These are phyloP conservation scores for Romanogobio albipinnatus DNA, from an alignment of 2,113 vertebrate species.

Conservation along the genomic window DNA sequence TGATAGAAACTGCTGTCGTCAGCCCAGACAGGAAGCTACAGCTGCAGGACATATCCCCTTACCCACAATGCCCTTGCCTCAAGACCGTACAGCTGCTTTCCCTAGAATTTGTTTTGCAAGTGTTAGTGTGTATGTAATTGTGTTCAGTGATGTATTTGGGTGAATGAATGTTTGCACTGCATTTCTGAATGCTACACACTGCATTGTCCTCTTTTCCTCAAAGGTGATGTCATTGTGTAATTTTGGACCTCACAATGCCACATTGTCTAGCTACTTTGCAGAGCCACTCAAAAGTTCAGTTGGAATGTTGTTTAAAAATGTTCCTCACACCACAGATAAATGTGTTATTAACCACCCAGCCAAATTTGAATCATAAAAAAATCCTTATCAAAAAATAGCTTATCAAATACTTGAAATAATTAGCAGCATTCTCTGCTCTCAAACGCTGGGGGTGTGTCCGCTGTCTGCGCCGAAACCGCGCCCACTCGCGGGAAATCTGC, in stretches of 20 bases:
- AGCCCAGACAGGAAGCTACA: conserved; percentile 75
- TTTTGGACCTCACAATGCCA: conserved; percentile 72
- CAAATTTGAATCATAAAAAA: too few relatives aligned
- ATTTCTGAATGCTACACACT: conserved; percentile 63
- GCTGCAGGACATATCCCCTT: conserved; percentile 76
- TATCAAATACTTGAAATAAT: too few relatives aligned
- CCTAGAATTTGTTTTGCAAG: conserved; percentile 50
- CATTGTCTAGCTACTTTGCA: conserved; percentile 65
- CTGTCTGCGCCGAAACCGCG: too few relatives aligned
- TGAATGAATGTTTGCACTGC: conserved; percentile 65
- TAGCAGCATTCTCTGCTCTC: too few relatives aligned
- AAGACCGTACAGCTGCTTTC: conserved; percentile 65
- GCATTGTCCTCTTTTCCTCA: conserved; percentile 67
- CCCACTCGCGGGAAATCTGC: too few relatives aligned
- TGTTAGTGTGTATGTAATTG: conserved; percentile 39
- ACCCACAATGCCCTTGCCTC: conserved; percentile 66
- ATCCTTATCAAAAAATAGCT: too few relatives aligned
- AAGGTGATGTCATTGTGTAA: conserved; percentile 70
- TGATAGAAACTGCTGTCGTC: conserved; percentile 72
- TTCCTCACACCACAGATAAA: too few relatives aligned
- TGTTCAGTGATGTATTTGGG: conserved; percentile 31
- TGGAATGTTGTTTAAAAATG: background rate
- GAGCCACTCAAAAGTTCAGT: conserved; percentile 44
- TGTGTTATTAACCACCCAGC: too few relatives aligned
- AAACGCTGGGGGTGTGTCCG: too few relatives aligned